Base-by-base conservation (phyloP, 2,113 vertebrate genomes). In the Nansenia antarctica region DNA sequence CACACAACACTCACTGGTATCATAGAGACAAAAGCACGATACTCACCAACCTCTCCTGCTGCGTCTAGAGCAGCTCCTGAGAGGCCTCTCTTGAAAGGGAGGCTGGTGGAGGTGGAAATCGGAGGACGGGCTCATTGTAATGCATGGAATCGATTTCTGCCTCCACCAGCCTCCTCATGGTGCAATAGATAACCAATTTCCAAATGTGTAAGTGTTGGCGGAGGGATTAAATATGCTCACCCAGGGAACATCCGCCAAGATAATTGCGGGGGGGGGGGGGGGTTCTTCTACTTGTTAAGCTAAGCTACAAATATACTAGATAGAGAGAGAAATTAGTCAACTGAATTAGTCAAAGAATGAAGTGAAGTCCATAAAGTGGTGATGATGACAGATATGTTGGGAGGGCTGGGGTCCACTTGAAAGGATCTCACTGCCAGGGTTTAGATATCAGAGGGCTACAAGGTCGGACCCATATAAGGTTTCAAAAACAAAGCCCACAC, bases 401-500 rank as follows among this genome's bases (percentile, higher is more conserved):
- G 69, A 62, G 60, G 69, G 61, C 73, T 70, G 57, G 1, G 15
- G 49, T 73, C 24, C 35, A 11, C 2, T 15, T 65, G 75, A 29
- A 18, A 62, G 57, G 52, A 53, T 67, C 71, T 52, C 12, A 8
- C 59, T 39, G 62, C 69, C 24, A 62, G 42, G 75, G 68, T 69
- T 74, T 61, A 58, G 49, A 37, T 58, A 76, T 62, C 22, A 60
- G 47, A 53, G 42, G 52, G 58, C 49, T 34, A 42, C 61, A 62
- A 55, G 54, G 76, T 45, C 55, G 18, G 34, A 52, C 5, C 32
- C 35, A 61, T 67, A 73, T 66, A 61, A 52, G 30, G 70, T 65
- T 53, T 69, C 69, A 71, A 70, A 82, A 85, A 87, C 59, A 84
- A 75, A 64, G 72, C 15, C 20, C 5, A 3, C 20, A 42, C 20